Conservation (phyloP, 2,113 vertebrate genomes). For the Narcine bancroftii region DNA sequence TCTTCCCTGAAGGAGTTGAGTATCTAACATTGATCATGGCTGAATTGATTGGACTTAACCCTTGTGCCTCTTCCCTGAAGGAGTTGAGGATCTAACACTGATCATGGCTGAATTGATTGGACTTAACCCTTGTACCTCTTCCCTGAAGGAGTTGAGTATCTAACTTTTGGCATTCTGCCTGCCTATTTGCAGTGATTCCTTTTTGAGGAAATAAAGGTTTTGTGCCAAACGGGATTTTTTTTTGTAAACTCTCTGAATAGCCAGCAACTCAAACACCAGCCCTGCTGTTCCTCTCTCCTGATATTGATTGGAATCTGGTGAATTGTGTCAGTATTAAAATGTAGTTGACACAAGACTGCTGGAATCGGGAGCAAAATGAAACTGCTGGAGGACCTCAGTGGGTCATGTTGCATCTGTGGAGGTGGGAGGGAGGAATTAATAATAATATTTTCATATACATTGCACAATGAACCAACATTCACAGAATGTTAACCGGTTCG, state of each 20-base stretch:
- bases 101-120: background rate
- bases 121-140: too few relatives aligned
- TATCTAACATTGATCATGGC: too few relatives aligned
- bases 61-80: too few relatives aligned
- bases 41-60: background rate
- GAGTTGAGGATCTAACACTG: background rate
- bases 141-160: background rate
- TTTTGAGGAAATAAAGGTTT: background rate
- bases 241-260: background rate
- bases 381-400: too few relatives aligned
- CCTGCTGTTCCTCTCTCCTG: background rate
- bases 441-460: too few relatives aligned
- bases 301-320: background rate
- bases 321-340: background rate
- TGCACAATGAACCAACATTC: too few relatives aligned
- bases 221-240: background rate
- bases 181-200: background rate
- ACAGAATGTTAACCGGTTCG: too few relatives aligned
- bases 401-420: too few relatives aligned
- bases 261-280: background rate
- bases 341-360: too few relatives aligned
- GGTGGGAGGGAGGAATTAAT: too few relatives aligned
- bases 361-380: too few relatives aligned
- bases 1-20: too few relatives aligned
- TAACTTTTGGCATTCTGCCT: background rate